Conservation (phyloP, 2,113 vertebrate species). For the Mystacornis crossleyi region DNA sequence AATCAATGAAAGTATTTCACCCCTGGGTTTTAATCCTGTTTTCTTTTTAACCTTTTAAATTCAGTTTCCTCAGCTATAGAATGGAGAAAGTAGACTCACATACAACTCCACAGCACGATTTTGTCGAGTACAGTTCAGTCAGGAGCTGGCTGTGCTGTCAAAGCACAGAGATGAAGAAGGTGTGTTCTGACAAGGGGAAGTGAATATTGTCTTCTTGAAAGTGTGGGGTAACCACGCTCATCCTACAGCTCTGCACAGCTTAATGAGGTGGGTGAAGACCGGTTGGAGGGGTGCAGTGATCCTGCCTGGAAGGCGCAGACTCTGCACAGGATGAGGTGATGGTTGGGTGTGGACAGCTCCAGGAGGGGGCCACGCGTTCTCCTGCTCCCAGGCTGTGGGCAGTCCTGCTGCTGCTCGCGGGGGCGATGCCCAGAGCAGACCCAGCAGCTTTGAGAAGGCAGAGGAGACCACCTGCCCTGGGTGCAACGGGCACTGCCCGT, state of each 20-base stretch:
- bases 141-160: neutral
- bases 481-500: neutral
- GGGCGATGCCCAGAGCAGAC: neutral
- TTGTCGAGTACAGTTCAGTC: neutral
- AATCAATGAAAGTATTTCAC: conserved; percentile 36
- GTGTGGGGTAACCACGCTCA: neutral
- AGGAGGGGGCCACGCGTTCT: neutral
- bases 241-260: neutral
- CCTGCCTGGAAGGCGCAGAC: neutral
- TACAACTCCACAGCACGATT: neutral
- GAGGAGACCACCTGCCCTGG: neutral
- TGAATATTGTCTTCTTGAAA: neutral
- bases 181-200: neutral
- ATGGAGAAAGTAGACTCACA: neutral
- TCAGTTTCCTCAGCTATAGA: neutral
- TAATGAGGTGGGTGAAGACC: rapidly evolving
- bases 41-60: conserved; percentile 16
- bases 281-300: neutral
- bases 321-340: neutral
- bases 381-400: neutral
- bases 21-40: neutral
- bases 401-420: neutral
- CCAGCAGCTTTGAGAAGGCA: neutral
- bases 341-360: neutral
- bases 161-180: neutral